Evolutionary conservation across 2,113 vertebrate genomes (phyloP), one percentile per base, ranked within the genome.

Genomic region (Psophia crepitans): DNA sequence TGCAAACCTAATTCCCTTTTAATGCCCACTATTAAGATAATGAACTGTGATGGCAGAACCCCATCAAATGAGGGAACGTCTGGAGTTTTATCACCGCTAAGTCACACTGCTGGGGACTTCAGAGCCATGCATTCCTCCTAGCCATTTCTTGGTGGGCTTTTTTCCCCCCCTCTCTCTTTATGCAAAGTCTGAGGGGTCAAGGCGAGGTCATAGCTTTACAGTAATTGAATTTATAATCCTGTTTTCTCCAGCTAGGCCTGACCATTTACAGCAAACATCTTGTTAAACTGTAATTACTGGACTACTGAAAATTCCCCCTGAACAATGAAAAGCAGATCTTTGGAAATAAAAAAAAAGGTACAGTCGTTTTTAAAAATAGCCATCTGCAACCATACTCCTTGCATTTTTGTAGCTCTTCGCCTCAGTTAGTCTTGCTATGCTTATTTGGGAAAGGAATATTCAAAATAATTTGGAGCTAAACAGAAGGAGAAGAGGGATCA

Each of bases 51-150:
- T 98, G 98, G 98, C 98, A 98, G 98, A 97, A 97, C 97, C 99
- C 98, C 98, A 99, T 99, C 98, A 99, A 99, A 99, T 99, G 98
- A 99, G 99, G 93, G 98, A 99, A 98, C 92, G 99, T 99, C 99
- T 99, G 99, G 98, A 98, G 98, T 99, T 99, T 99, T 99, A 99
- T 99, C 99, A 99, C 98, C 97, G 90, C 97, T 97, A 97, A 98
- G 98, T 98, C 98, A 98, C 98, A 98, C 98, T 98, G 98, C 98
- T 98, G 97, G 97, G 98, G 98, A 99, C 98, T 98, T 98, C 97
- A 98, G 97, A 98, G 97, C 98, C 97, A 90, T 87, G 96, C 98
- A 99, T 99, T 99, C 99, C 98, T 99, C 97, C 94, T 96, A 98
- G 97, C 98, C 97, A 98, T 98, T 98, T 98, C 98, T 98, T 98